phyloP scores from a whole-genome alignment of 2,888 invertebrate species.

The Drosophila kambysellisi region DNA sequence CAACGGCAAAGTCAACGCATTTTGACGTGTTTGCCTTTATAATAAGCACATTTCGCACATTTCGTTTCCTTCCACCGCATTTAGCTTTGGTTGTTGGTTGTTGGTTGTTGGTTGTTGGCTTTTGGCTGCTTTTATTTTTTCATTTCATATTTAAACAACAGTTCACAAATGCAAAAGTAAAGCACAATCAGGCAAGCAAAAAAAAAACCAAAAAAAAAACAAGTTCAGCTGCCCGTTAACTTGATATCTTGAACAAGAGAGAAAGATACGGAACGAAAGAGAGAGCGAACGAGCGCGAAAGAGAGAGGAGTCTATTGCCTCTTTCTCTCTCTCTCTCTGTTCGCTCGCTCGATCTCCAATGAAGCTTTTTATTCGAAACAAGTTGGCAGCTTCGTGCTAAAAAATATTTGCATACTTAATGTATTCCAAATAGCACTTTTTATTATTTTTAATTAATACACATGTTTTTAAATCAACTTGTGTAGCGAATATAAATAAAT shows the following conservation, averaged over 20 bases:
- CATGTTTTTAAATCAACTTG: slow-evolving; percentile 9
- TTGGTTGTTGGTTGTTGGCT: slow-evolving; percentile 18
- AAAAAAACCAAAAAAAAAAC: slow-evolving; percentile 57
- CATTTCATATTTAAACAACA: slow-evolving; percentile 69
- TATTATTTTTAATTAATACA: slow-evolving; percentile 11
- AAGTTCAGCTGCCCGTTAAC: slow-evolving; percentile 72
- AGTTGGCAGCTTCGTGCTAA: slow-evolving; percentile 24
- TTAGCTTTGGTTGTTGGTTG: slow-evolving; percentile 29
- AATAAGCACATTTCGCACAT: slow-evolving; percentile 73
- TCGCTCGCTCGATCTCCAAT: not conserved
- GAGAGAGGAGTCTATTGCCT: not conserved
- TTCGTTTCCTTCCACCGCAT: slow-evolving; percentile 53
- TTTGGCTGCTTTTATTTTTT: slow-evolving; percentile 26
- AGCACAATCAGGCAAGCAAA: slow-evolving; percentile 17
- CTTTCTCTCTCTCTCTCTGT: not conserved
- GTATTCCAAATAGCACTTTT: slow-evolving; percentile 7
- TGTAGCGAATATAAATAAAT: not conserved
- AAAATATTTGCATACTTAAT: slow-evolving; percentile 10
- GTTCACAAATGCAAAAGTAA: slow-evolving; percentile 60
- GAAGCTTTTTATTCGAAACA: slow-evolving; percentile 15
- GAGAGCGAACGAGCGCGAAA: not conserved
- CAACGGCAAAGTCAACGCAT: slow-evolving; percentile 62
- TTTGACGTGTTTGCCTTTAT: slow-evolving; percentile 71
- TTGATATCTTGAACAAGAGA: slow-evolving; percentile 28
- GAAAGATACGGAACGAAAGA: not conserved